These are phyloP conservation scores for Zele albiditarsus DNA, from an alignment of 2,888 invertebrate species.

Conservation along the genomic window DNA sequence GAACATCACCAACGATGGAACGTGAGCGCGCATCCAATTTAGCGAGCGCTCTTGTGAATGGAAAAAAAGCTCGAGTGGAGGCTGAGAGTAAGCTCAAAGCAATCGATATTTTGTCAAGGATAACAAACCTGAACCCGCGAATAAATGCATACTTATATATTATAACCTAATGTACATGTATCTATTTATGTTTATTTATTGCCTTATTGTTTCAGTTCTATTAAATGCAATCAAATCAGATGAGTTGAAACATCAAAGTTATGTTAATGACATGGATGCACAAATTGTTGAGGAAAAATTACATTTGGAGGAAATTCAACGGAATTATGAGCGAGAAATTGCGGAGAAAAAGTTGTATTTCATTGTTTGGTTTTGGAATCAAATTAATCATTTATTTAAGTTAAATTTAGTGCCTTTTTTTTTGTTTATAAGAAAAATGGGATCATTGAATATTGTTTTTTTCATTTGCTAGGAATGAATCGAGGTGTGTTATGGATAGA, in stretches of 20 bases:
- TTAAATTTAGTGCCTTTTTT: not conserved
- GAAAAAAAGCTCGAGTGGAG: constrained; percentile 40
- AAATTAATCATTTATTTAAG: not conserved
- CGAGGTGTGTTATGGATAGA: constrained; percentile 39
- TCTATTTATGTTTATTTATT: not conserved
- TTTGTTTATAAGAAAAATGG: not conserved
- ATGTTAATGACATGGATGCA: constrained; percentile 27
- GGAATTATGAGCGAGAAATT: constrained; percentile 37
- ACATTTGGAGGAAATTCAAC: constrained; percentile 41
- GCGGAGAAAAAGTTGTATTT: constrained; percentile 37
- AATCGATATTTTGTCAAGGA: constrained; percentile 18
- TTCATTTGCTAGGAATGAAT: constrained; percentile 31
- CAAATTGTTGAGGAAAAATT: constrained; percentile 41
- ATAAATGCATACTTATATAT: not conserved
- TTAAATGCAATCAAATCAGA: constrained; percentile 34
- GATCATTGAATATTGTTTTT: not conserved
- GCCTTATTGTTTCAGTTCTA: constrained; percentile 36
- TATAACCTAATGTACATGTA: not conserved
- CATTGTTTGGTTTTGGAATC: constrained; percentile 3
- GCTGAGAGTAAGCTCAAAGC: constrained; percentile 39
- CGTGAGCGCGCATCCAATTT: constrained; percentile 43
- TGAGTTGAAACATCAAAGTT: constrained; percentile 33
- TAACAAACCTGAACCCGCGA: not conserved
- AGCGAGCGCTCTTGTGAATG: constrained; percentile 37
- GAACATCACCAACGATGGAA: constrained; percentile 43